Evolutionary conservation across 2,888 invertebrate genomes (phyloP).

Genomic region (Mythimna lalbum): DNA sequence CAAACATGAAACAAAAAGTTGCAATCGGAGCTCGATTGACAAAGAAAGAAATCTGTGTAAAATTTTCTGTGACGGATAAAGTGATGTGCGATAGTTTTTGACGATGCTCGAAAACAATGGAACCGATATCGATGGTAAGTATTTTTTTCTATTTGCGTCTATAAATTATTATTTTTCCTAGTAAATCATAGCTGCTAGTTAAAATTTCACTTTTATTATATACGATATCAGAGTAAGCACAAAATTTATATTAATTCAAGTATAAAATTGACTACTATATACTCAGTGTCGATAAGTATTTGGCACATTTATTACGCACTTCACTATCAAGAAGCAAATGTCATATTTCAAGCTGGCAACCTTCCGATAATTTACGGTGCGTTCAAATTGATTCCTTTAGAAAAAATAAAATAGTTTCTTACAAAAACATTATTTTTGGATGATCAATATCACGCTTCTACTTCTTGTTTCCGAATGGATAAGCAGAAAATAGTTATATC

Average conservation of each 20-base stretch:
- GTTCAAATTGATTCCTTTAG: conserved; percentile 31
- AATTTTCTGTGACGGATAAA: conserved; percentile 52
- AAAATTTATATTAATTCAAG: not conserved
- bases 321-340: conserved; percentile 42
- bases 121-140: conserved; percentile 24
- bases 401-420: not conserved
- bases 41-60: conserved; percentile 39
- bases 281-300: not conserved
- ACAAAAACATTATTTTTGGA: not conserved
- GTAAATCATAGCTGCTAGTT: not conserved
- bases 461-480: no score
- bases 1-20: conserved; percentile 48
- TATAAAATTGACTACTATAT: not conserved
- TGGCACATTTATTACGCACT: not conserved
- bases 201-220: not conserved
- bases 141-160: not conserved
- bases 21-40: conserved; percentile 19
- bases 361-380: conserved; percentile 25
- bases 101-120: conserved; percentile 45
- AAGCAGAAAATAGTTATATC: no score
- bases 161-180: not conserved
- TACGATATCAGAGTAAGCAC: not conserved
- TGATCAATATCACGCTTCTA: not conserved
- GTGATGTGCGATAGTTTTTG: conserved; percentile 52
- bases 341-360: conserved; percentile 46